Evolutionary conservation across 1,140 invertebrate species (phyloP), one percentile per base, ranked within the genome.

Genomic region (Sitodiplosis mosellana): DNA sequence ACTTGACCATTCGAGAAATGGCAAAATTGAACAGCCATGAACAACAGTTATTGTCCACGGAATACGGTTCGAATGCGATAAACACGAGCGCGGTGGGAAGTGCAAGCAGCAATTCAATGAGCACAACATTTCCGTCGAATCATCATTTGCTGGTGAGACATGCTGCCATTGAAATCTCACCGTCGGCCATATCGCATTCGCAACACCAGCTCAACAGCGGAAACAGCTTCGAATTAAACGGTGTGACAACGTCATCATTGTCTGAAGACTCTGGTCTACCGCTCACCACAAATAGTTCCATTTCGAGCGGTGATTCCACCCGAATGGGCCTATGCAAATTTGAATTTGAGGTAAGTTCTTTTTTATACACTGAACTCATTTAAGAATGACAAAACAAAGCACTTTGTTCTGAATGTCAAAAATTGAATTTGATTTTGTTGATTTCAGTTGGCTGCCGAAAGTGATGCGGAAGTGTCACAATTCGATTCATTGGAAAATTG

Each of bases 391-490:
- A 5, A 8, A 36, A 34, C 18, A 36, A 19, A 49, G 36, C 14
- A 18, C 34, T 33, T 34, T 7, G 8, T 20, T 42, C 10, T 50
- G n/a, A n/a, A n/a, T 50, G 11, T 37, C 20, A 36, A 33, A 43
- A 36, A 17, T 21, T 38, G 18, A 33, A 15, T 51, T 27, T 5
- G 10, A 27, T 27, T 10, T 27, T 10, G 3, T 10, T 27, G 27
- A 52, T 54, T 58, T 46, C 47, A 76, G 74, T 71, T 76, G 60
- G 68, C 27, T 27, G 75, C 59, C 10, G 76, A 79, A 55, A 80
- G 76, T 55, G 77, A 79, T 54, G 74, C 75, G 56, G 77, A 79
- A 52, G 74, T 78, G 19, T 77, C 74, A 5, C 75, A 77, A 59
- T 65, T 71, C 53, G 75, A 78, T 59, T 78, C 75, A 18, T 69